Conservation (phyloP, 2,113 vertebrate species). For the Alethe castanea region DNA sequence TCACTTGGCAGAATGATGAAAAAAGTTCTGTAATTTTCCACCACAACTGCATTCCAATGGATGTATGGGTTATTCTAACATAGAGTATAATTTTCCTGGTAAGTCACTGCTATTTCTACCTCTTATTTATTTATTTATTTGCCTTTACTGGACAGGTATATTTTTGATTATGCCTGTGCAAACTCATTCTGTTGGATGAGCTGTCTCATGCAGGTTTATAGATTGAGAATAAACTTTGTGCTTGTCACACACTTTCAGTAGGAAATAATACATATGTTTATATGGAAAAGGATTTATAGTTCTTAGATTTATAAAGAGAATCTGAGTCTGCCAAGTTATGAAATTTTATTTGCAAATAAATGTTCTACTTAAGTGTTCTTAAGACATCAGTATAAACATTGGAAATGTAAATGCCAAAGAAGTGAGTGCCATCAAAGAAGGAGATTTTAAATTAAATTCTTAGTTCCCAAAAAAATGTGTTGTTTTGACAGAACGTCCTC, state of each 20-base stretch:
- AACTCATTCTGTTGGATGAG: neutral
- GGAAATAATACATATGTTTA: slow-evolving; percentile 57
- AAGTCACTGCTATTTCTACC: neutral
- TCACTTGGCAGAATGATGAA: neutral
- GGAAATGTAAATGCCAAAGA: slow-evolving; percentile 49
- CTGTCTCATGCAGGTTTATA: slow-evolving; percentile 45
- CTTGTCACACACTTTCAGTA: slow-evolving; percentile 24
- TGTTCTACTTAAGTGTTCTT: slow-evolving; percentile 40
- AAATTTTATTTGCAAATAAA: slow-evolving; percentile 70
- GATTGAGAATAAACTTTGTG: slow-evolving; percentile 55
- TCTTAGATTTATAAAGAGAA: slow-evolving; percentile 41
- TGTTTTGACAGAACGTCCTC: neutral
- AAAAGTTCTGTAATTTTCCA: neutral
- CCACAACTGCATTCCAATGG: neutral
- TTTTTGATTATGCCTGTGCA: slow-evolving; percentile 1
- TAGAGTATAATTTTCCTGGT: neutral
- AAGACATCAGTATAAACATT: slow-evolving; percentile 22
- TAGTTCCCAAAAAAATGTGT: slow-evolving; percentile 11
- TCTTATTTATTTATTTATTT: slow-evolving; percentile 22
- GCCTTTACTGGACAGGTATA: neutral
- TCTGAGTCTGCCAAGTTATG: slow-evolving; percentile 43
- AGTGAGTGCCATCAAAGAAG: slow-evolving; percentile 8
- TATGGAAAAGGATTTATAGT: slow-evolving; percentile 52
- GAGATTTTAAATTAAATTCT: slow-evolving; percentile 8
- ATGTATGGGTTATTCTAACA: neutral